These are phyloP conservation scores for Panulirus ornatus DNA, from an alignment of 1,140 invertebrate species.

Conservation along the genomic window DNA sequence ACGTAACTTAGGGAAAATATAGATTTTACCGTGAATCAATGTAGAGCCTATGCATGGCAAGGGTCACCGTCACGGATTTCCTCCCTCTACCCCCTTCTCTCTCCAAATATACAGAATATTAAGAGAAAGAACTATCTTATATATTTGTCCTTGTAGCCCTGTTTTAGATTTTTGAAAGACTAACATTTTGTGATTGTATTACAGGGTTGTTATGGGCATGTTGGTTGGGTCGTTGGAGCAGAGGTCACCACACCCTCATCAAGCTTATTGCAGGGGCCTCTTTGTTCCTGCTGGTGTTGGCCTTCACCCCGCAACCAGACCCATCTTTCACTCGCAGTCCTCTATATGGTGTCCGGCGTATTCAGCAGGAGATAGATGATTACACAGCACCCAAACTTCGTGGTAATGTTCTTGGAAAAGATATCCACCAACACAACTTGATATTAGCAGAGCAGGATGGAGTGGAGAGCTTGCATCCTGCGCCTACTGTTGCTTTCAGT, in stretches of 20 bases:
- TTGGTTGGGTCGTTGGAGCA: not conserved
- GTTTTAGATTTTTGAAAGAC: too few relatives aligned
- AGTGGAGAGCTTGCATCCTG: not conserved
- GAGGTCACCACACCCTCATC: not conserved
- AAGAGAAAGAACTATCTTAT: too few relatives aligned
- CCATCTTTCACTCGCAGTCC: not conserved
- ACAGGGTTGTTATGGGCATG: not conserved
- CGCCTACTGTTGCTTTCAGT: too few relatives aligned
- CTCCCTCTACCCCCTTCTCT: too few relatives aligned
- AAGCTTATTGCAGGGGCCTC: conserved; percentile 6
- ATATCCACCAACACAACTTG: not conserved
- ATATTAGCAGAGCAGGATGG: not conserved
- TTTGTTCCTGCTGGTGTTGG: conserved; percentile 19
- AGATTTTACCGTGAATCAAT: too few relatives aligned
- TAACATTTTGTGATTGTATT: not conserved
- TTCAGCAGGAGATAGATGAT: conserved; percentile 20
- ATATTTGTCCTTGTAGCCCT: too few relatives aligned
- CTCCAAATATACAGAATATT: too few relatives aligned
- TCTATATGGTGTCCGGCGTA: not conserved
- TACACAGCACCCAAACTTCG: not conserved
- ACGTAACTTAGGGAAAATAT: too few relatives aligned
- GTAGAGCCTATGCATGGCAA: too few relatives aligned
- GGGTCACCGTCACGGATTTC: too few relatives aligned
- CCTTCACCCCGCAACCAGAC: conserved; percentile 11
- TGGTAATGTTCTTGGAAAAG: not conserved